Percentiles rank a stretch among this genome's conserved stretches.
Evolutionary conservation across 2,888 invertebrate genomes (phyloP).

Genomic region (Acanthosepion esculentum): DNA sequence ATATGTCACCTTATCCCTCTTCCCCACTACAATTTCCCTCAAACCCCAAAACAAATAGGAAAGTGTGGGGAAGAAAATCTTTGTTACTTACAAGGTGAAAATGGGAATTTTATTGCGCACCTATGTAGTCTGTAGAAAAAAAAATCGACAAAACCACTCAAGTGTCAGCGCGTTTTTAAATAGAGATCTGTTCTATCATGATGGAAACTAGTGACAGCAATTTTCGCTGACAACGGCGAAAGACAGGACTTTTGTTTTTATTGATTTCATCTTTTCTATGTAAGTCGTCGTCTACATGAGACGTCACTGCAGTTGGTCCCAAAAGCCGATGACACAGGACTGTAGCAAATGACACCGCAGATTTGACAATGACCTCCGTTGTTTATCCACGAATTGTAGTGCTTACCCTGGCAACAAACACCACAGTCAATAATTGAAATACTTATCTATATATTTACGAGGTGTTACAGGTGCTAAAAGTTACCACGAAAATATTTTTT

Average conservation of each 20-base stretch:
- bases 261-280: background rate
- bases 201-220: background rate
- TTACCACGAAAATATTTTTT: background rate
- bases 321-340: background rate
- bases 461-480: background rate
- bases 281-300: background rate
- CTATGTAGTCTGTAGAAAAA: background rate
- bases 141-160: background rate
- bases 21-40: background rate
- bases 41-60: background rate
- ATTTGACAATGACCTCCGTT: background rate
- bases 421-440: slow-evolving; percentile 24
- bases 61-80: background rate
- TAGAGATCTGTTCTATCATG: background rate
- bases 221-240: background rate
- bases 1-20: background rate
- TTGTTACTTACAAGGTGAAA: background rate
- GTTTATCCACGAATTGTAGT: background rate
- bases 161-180: slow-evolving; percentile 6
- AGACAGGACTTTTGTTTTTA: background rate
- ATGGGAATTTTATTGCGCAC: background rate
- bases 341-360: background rate
- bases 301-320: slow-evolving; percentile 1
- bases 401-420: background rate
- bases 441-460: background rate